Base-by-base conservation (phyloP, 2,888 invertebrate genomes). In the Lycaena phlaeas region DNA sequence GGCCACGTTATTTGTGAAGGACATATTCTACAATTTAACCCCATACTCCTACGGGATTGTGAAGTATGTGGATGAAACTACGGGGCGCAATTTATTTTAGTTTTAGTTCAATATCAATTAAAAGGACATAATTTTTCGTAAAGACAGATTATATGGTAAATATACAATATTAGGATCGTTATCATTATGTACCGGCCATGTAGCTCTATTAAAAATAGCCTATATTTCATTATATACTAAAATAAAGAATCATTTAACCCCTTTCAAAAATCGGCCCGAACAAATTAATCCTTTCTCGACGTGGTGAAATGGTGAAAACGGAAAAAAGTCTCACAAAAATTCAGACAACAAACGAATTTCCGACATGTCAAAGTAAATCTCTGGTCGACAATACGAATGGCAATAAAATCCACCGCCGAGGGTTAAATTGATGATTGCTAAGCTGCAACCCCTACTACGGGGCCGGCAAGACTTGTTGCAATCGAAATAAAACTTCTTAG, bases 331-430 rank as follows among this genome's bases (percentile, higher is more conserved):
- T 40, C n/a, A 14, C 28, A 45, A 44, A 50, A 46, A 48, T 45
- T 44, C 44, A 71, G 70, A 68, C 71, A 73, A 74, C 76, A 73
- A 74, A 69, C 78, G 75, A 72, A 79, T 76, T 78, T 69, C 66
- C 77, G 57, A 76, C 69, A 67, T 66, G 79, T 81, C 81, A 78
- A 73, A 74, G 73, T 75, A 81, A 82, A 79, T 78, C 79, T 79
- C 74, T 66, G 64, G 60, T 60, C 70, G 76, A 75, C 77, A 81
- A 77, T 73, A 75, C 74, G 81, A 72, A 78, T 79, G 79, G 77
- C 76, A 78, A 73, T 75, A 74, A 79, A 82, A 81, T 76, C 81
- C 79, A 53, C 60, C 59, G 57, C 48, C 61, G 67, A 61, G 66
- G 65, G 68, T 60, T 62, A 51, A 64, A 57, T 64, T 59, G 64